A percentile compares a stretch with the other conserved stretches of the same genome.
Evolutionary conservation across 2,113 vertebrate species (phyloP).

Genomic region (Sarotherodon lohbergeri): DNA sequence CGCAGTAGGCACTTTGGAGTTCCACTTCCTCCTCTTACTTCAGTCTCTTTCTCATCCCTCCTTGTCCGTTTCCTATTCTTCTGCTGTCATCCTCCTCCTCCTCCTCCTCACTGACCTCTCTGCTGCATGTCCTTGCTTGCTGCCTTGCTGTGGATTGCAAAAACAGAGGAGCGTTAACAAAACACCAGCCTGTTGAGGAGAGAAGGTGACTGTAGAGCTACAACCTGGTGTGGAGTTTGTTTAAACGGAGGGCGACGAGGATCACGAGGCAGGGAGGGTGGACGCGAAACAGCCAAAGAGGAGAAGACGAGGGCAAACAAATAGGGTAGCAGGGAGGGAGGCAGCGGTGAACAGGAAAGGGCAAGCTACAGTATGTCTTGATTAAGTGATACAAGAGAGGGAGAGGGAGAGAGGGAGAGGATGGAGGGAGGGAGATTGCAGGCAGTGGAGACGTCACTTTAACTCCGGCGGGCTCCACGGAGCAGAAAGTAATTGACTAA

Average conservation of each 20-base stretch:
- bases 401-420: conserved; percentile 27
- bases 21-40: conserved; percentile 52
- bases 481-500: conserved; percentile 46
- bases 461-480: conserved; percentile 30
- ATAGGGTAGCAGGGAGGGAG: conserved; percentile 63
- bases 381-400: conserved; percentile 70
- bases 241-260: conserved; percentile 28
- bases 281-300: conserved; percentile 45
- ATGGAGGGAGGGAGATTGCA: conserved; percentile 39
- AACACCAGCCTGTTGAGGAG: conserved; percentile 18
- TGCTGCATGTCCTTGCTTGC: conserved; percentile 29
- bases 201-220: neutral
- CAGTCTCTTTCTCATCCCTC: conserved; percentile 57
- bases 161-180: neutral
- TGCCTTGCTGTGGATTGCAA: conserved; percentile 39
- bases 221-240: conserved; percentile 6
- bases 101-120: conserved; percentile 23
- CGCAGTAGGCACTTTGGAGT: conserved; percentile 68
- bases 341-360: conserved; percentile 70
- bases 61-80: conserved; percentile 9
- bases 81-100: conserved; percentile 19
- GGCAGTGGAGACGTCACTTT: conserved; percentile 57
- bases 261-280: conserved; percentile 52
- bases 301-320: conserved; percentile 53
- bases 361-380: conserved; percentile 67